Base-by-base conservation (phyloP, 1,140 invertebrate genomes). In the Nymphalis io region DNA sequence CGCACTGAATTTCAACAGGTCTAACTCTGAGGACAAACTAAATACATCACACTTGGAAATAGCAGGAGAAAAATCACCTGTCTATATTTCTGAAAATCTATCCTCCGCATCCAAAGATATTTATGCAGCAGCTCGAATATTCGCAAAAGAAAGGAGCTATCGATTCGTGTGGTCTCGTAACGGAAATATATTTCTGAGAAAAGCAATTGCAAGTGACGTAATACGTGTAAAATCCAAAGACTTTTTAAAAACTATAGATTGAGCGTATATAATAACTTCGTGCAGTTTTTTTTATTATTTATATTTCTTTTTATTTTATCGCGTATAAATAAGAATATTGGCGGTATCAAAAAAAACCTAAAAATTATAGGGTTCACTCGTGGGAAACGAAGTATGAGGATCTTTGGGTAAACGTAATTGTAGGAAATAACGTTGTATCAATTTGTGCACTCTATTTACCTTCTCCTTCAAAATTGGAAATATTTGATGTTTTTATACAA, bases 151-250 rank as follows among this genome's bases (percentile, higher is more conserved):
- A 59, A 66, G 59, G 18, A 16, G 46, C 12, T 66, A 66, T 21
- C 53, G 55, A 6, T 66, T 66, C 59, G 53, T 66, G n/a, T 66
- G 64, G 64, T 66, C 64, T 2, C 61, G 61, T 15, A 64, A 64
- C 46, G 44, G 61, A 38, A 64, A 55, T 40, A 64, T 64, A 10
- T 64, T 44, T 46, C 21, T 66, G 2, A 15, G 62, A 55, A 64
- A 64, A 46, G 3, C n/a, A 42, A 55, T 42, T 33, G 21, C 62
- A 23, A 64, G 48, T 55, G 62, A 55, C 51, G 62, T 40, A 18
- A 53, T 64, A 64, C 18, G 27, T 57, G 13, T 27, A 23, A 5
- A 44, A 11, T 15, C 44, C 1, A 23, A 42, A 2, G 13, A 48
- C n/a, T 61, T 61, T 61, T 61, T 48, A 48, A 61, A 61, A 27